A percentile compares a stretch with the other conserved stretches of the same genome.
Evolutionary conservation across 35 echinoderm and acorn worm genomes (phyloP).

Genomic region (Ophiothrix spiculata): DNA sequence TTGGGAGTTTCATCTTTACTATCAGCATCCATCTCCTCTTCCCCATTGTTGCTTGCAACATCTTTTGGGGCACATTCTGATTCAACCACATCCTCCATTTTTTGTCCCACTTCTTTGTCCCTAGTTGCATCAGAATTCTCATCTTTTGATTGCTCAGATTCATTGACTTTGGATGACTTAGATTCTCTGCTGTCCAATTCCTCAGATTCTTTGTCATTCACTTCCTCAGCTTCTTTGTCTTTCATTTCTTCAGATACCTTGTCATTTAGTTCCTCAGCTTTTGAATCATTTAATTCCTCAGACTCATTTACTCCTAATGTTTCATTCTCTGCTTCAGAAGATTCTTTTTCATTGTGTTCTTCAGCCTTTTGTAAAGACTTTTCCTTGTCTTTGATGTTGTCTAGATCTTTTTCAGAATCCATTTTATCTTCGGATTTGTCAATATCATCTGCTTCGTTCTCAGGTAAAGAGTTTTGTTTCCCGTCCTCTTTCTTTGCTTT

Average conservation of each 20-base stretch:
- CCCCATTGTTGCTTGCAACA: neutral
- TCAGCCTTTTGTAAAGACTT: too few species aligned
- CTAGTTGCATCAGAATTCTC: neutral
- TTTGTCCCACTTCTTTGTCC: neutral
- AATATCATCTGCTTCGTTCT: too few species aligned
- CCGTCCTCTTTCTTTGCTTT: too few species aligned
- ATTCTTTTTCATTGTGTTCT: neutral
- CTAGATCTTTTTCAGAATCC: too few species aligned
- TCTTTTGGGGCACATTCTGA: neutral
- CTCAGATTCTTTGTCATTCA: neutral
- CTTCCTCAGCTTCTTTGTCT: neutral
- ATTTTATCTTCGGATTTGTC: too few species aligned
- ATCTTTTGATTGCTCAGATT: neutral
- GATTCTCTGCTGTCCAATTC: neutral
- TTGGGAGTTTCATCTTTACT: neutral
- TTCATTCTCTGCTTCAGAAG: neutral
- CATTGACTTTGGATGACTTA: too few species aligned
- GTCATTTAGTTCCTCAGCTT: neutral
- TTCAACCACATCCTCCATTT: neutral
- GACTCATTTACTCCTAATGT: neutral
- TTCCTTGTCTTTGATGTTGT: too few species aligned
- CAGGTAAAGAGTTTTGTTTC: too few species aligned
- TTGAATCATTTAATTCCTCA: neutral
- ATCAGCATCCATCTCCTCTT: neutral
- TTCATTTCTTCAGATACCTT: neutral